Evolutionary conservation across 2,113 vertebrate species (phyloP), one percentile per base, ranked within the genome.

Genomic region (Channa argus): DNA sequence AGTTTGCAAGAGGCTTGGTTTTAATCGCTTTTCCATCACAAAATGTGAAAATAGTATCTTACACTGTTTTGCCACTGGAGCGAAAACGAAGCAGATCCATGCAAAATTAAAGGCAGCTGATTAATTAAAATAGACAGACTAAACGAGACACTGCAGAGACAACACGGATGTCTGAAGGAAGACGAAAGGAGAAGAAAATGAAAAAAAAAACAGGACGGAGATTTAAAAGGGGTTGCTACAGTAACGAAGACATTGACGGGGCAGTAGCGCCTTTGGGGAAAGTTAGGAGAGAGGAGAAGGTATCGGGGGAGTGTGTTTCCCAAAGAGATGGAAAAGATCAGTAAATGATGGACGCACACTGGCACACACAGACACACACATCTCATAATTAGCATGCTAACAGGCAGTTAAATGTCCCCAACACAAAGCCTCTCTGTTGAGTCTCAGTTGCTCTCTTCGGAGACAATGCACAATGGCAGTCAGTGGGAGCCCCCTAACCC

Each of bases 311-410:
- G 70, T 69, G 69, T 74, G 74, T 74, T 69, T 77, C 81, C 71
- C 53, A 70, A 44, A 52, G 38, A 62, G 44, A 51, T 36, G 72
- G 71, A 79, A 72, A 80, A 51, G 66, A 75, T 49, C 50, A 56
- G 69, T 56, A 64, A 50, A 72, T 80, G 73, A 74, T 49, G 68
- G 81, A 86, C 55, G 47, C 64, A 70, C 74, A 69, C 67, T 67
- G 45, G 59, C 63, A 86, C 72, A 74, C 63, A 75, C 79, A 81
- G 39, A 74, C 59, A 72, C 79, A 82, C 74, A 85, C 78, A 90
- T 85, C 71, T 84, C 75, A 82, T 87, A 91, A 93, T 91, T 92
- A 91, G 87, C 88, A 91, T 89, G 85, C 85, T 89, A 85, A 88
- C 80, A 75, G 80, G 78, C 78, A 89, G 86, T 92, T 86, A 91